Conservation (phyloP, 2,797 vertebrate species). For the Esox lucius region DNA sequence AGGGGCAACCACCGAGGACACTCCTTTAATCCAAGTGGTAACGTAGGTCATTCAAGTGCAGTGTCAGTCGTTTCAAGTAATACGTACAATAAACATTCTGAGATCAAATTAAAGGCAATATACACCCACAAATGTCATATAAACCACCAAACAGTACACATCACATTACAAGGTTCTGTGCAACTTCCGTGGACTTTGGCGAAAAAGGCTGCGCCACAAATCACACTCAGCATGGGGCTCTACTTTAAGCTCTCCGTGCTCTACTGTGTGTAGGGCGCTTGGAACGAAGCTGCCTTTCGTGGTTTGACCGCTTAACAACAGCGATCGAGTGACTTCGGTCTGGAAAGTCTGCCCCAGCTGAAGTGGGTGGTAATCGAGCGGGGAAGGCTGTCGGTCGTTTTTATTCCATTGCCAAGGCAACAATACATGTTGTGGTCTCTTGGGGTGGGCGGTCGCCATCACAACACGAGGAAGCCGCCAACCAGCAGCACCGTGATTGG, state of each 20-base stretch:
- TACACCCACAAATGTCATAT: slow-evolving; percentile 35
- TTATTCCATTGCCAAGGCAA: slow-evolving; percentile 20
- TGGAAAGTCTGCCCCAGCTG: slow-evolving; percentile 15
- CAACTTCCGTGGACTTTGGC: slow-evolving; percentile 26
- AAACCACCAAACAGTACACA: slow-evolving; percentile 11
- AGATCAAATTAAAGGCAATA: slow-evolving; percentile 31
- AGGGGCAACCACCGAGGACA: background rate
- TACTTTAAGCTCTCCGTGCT: background rate
- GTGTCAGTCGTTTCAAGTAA: slow-evolving; percentile 38
- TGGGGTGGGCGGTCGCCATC: too few relatives aligned
- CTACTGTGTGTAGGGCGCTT: background rate
- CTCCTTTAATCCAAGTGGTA: slow-evolving; percentile 10
- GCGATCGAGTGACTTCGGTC: slow-evolving; percentile 8
- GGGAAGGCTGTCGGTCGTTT: slow-evolving; percentile 27
- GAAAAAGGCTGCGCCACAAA: background rate
- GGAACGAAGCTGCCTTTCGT: slow-evolving; percentile 50
- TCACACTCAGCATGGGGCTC: background rate
- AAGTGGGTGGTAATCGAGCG: background rate
- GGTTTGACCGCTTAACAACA: slow-evolving; percentile 19
- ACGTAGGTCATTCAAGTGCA: slow-evolving; percentile 26
- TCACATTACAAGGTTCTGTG: slow-evolving; percentile 53
- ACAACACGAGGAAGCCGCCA: too few relatives aligned
- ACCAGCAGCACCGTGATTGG: slow-evolving; percentile 35
- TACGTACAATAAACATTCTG: background rate
- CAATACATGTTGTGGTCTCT: background rate